These are phyloP conservation scores for Euschistus heros DNA, from an alignment of 1,140 invertebrate species.

Conservation along the genomic window DNA sequence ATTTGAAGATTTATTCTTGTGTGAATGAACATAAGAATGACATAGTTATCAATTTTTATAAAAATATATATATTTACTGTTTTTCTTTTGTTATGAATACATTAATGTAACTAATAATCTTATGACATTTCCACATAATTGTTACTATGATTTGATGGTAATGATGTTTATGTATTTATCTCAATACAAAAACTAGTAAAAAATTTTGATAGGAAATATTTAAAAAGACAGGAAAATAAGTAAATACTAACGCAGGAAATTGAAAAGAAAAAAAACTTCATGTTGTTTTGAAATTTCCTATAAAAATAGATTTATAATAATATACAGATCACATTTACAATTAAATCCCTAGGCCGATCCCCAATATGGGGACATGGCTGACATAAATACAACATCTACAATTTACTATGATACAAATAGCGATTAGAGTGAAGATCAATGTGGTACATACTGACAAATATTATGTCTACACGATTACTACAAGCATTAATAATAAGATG, in stretches of 20 bases:
- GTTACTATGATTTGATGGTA: no score
- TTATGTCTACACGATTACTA: conserved; percentile 7
- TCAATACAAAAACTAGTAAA: no score
- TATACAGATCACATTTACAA: conserved; percentile 29
- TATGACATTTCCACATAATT: no score
- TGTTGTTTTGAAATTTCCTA: conserved; percentile 22
- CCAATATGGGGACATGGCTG: conserved; percentile 27
- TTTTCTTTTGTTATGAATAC: no score
- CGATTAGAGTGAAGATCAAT: conserved; percentile 11
- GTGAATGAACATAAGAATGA: no score
- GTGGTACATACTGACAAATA: conserved; percentile 1
- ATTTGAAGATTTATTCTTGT: no score
- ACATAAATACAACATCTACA: conserved; percentile 23
- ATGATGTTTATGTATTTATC: no score
- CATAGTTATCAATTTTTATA: no score
- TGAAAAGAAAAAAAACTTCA: background rate
- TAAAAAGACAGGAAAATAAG: background rate
- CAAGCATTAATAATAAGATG: conserved; percentile 9
- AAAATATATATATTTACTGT: no score
- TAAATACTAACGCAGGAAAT: background rate
- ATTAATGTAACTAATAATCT: no score
- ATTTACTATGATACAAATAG: conserved; percentile 23
- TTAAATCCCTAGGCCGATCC: conserved; percentile 23
- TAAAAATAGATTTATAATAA: conserved; percentile 30
- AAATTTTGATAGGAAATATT: no score